These are phyloP conservation scores for Trichopria drosophilae DNA, from an alignment of 2,888 invertebrate species.

Conservation along the genomic window DNA sequence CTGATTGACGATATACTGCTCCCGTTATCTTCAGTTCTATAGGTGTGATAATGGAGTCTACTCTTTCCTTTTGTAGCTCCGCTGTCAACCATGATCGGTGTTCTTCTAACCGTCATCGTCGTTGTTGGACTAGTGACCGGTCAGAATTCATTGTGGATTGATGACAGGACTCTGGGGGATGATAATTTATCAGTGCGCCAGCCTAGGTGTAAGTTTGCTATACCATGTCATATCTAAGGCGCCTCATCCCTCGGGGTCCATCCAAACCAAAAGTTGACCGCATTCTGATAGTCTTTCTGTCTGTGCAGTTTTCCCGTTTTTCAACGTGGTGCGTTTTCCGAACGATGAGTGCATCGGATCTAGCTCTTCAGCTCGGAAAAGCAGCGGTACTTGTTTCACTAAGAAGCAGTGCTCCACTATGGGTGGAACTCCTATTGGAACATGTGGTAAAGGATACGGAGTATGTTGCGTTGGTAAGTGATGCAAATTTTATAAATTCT, in stretches of 20 bases:
- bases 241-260: slow-evolving; percentile 38
- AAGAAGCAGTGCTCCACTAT: slow-evolving; percentile 72
- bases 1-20: slow-evolving; percentile 41
- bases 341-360: slow-evolving; percentile 71
- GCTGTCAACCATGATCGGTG: slow-evolving; percentile 42
- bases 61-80: slow-evolving; percentile 22
- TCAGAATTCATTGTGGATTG: slow-evolving; percentile 36
- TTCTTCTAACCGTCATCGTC: slow-evolving; percentile 35
- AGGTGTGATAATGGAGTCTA: slow-evolving; percentile 8
- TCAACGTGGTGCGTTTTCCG: slow-evolving; percentile 76
- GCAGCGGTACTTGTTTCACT: slow-evolving; percentile 78
- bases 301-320: slow-evolving; percentile 67
- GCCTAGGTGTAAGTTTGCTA: slow-evolving; percentile 48
- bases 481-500: too few relatives aligned
- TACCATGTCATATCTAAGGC: neutral
- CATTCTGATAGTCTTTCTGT: slow-evolving; percentile 24
- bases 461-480: slow-evolving; percentile 81
- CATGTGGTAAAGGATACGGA: slow-evolving; percentile 75
- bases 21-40: slow-evolving; percentile 42
- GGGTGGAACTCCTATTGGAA: slow-evolving; percentile 73
- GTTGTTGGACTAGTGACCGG: slow-evolving; percentile 38
- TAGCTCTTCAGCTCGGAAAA: too few relatives aligned
- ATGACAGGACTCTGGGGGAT: slow-evolving; percentile 38
- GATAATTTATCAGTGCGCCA: slow-evolving; percentile 37
- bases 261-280: slow-evolving; percentile 8